Evolutionary conservation across 2,113 vertebrate species (phyloP).

Genomic region (Percopsis transmontana): DNA sequence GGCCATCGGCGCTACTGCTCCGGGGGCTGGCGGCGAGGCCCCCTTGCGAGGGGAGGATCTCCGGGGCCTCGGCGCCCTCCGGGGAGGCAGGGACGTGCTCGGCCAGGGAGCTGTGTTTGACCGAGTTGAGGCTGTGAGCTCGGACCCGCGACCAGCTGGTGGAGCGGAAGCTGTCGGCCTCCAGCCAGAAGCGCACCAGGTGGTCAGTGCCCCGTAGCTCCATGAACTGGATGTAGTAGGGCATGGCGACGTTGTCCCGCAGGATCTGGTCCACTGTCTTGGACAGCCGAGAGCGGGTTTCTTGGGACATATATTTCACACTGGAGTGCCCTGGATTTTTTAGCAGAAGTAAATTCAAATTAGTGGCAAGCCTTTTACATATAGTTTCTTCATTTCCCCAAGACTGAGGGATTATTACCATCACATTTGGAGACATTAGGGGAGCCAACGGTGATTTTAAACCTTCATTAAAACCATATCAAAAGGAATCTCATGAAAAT

Average conservation of each 20-base stretch:
- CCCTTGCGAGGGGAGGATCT: not conserved
- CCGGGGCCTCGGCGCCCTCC: constrained; percentile 33
- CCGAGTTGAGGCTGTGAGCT: constrained; percentile 94
- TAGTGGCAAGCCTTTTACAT: no score
- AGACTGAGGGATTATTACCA: no score
- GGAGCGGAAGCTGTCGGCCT: constrained; percentile 93
- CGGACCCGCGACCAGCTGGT: constrained; percentile 93
- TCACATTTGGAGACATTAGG: no score
- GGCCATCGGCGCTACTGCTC: constrained; percentile 42
- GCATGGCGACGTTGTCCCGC: constrained; percentile 86
- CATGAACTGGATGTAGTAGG: constrained; percentile 94
- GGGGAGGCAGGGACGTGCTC: constrained; percentile 77
- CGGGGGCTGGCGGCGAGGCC: constrained; percentile 32
- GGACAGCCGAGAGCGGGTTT: constrained; percentile 94
- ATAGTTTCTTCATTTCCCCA: no score
- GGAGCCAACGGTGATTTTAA: no score
- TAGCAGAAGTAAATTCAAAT: no score
- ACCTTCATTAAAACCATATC: no score
- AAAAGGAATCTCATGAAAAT: no score
- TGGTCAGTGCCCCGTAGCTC: constrained; percentile 89
- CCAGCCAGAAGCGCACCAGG: constrained; percentile 94
- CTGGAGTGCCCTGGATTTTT: constrained; percentile 87
- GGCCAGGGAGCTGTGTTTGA: constrained; percentile 94
- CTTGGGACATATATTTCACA: constrained; percentile 91
- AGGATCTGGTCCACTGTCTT: constrained; percentile 95